Evolutionary conservation across 2,113 vertebrate genomes (phyloP), one percentile per base, ranked within the genome.

Genomic region (Calyptomena viridis): DNA sequence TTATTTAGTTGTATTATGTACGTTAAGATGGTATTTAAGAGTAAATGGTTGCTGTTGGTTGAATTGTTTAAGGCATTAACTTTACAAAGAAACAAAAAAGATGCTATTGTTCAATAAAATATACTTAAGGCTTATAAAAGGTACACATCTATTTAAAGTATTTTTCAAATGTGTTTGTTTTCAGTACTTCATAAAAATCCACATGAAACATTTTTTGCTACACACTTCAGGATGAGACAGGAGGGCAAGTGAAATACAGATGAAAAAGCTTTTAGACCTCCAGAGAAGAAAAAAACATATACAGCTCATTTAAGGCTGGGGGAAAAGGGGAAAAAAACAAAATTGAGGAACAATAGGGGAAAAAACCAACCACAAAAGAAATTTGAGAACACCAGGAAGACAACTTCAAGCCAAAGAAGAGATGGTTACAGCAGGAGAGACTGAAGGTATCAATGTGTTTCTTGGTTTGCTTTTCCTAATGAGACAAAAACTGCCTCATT

Each of bases 81-180:
- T 87, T 71, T 40, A 35, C 42, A 82, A 89, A 71, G n/a, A 90
- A 93, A 77, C 9, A 14, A 31, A 68, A n/a, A 92, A 79, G 18
- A 79, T 13, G 11, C 4, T 68, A n/a, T 76, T 78, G 1, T 75
- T 71, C 33, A 82, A 50, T 66, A 24, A 90, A 83, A 95, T 73
- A 53, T 44, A 78, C 5, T 44, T 71, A 39, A 31, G 39, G 20
- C 58, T 27, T 71, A 63, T 30, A 63, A n/a, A n/a, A 84, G 35
- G 7, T 46, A 69, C 0, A 7, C 28, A 53, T 53, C 8, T 69
- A 12, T 6, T 37, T 31, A 0, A 66, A 44, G 8, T 39, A 60
- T 72, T 62, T 90, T 85, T 82, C 13, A 74, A 76, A 71, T 31
- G 4, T 49, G 4, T 58, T 89, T 87, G 39, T 21, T 66, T 78